phyloP scores from a whole-genome alignment of 2,888 invertebrate species.

The Acanthosepion lycidas region DNA sequence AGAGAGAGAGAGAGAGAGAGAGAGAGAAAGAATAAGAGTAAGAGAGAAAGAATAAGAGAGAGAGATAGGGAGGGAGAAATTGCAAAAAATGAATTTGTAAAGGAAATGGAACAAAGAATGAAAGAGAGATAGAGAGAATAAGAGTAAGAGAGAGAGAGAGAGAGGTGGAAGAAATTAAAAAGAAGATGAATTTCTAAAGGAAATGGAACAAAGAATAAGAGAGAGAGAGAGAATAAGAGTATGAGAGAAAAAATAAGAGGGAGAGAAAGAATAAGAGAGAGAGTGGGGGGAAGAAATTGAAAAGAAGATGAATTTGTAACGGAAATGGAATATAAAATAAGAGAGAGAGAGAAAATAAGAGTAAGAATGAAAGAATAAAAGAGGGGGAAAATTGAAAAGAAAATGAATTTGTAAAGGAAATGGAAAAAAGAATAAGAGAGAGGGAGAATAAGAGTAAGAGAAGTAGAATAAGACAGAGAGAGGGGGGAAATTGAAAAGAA shows the following conservation, averaged over 20 bases:
- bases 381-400: too few species aligned
- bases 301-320: neutral
- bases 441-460: neutral
- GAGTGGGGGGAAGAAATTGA: neutral
- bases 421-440: neutral
- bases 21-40: neutral
- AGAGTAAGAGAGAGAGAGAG: neutral
- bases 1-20: fast-evolving
- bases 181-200: neutral
- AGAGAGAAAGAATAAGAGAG: too few species aligned
- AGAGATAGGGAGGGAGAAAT: too few species aligned
- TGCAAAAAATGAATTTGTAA: neutral
- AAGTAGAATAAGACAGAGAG: too few species aligned
- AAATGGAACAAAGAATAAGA: neutral
- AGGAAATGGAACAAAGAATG: neutral
- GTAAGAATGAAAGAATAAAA: too few species aligned
- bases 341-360: neutral
- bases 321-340: neutral
- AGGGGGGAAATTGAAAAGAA: too few species aligned
- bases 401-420: too few species aligned
- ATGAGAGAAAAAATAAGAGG: too few species aligned
- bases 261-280: neutral
- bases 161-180: neutral
- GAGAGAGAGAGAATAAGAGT: neutral
- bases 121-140: neutral